phyloP scores from a whole-genome alignment of 64 coral and sea anemone species.

The Stichodactyla helianthus region DNA sequence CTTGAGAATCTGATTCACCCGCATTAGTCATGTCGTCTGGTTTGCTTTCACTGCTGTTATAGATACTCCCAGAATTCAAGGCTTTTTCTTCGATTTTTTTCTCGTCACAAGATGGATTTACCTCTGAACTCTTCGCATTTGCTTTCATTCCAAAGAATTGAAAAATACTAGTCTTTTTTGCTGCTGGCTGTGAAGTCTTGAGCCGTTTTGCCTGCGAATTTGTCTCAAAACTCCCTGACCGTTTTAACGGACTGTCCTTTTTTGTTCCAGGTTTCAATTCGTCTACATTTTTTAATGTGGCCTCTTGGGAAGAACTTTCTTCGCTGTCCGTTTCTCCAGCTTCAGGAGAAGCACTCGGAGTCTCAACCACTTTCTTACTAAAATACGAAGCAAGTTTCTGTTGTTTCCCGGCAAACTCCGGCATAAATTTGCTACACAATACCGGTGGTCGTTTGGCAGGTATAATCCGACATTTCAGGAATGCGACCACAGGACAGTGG shows the following conservation, averaged over 20 bases:
- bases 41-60: background rate
- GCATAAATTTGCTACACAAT: constrained; percentile 87
- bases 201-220: constrained; percentile 38
- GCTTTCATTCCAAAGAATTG: constrained; percentile 33
- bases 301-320: background rate
- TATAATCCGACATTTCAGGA: constrained; percentile 49
- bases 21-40: background rate
- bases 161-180: constrained; percentile 33
- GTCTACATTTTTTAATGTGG: background rate
- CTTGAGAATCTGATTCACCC: background rate
- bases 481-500: constrained; percentile 90
- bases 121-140: background rate
- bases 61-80: background rate
- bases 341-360: background rate
- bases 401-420: constrained; percentile 88
- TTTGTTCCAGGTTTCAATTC: background rate
- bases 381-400: constrained; percentile 85
- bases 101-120: background rate
- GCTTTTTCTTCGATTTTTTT: background rate
- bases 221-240: background rate
- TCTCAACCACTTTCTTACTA: constrained; percentile 25
- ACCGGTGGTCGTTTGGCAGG: constrained; percentile 40
- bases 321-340: background rate
- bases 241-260: background rate
- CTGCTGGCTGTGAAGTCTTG: background rate